Evolutionary conservation across 2,113 vertebrate genomes (phyloP).

Genomic region (Microcebus ravelobensis): DNA sequence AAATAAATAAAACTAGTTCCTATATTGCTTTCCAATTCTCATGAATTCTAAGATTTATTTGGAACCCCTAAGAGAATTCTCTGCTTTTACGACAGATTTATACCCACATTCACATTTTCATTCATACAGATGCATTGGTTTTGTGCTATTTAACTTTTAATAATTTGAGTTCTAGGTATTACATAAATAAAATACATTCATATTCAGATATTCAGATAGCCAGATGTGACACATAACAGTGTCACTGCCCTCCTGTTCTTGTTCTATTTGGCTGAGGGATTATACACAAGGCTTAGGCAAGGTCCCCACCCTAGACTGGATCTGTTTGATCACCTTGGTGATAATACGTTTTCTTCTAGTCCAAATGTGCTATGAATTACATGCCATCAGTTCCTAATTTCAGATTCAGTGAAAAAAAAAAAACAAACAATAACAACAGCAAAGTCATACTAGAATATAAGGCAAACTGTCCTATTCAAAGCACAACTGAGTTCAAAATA

Average conservation of each 20-base stretch:
- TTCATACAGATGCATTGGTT: neutral
- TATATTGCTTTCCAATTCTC: neutral
- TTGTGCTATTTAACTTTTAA: neutral
- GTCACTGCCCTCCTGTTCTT: neutral
- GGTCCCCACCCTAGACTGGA: neutral
- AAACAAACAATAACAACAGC: neutral
- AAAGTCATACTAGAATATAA: neutral
- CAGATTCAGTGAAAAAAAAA: neutral
- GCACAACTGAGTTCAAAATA: slow-evolving; percentile 5
- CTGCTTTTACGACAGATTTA: neutral
- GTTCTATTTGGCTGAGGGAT: neutral
- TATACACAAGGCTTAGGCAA: neutral
- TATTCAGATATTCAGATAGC: neutral
- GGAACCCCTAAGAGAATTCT: neutral
- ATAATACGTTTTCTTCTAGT: neutral
- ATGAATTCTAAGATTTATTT: slow-evolving; percentile 32
- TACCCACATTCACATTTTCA: neutral
- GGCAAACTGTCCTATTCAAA: neutral
- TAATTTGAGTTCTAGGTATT: neutral
- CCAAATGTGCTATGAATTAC: neutral
- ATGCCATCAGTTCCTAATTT: neutral
- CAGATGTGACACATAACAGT: too few species aligned
- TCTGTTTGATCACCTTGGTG: neutral
- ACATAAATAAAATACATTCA: neutral
- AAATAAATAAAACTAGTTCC: neutral